Conservation (phyloP, 2,888 invertebrate genomes). For the Seira sanloemensis region DNA sequence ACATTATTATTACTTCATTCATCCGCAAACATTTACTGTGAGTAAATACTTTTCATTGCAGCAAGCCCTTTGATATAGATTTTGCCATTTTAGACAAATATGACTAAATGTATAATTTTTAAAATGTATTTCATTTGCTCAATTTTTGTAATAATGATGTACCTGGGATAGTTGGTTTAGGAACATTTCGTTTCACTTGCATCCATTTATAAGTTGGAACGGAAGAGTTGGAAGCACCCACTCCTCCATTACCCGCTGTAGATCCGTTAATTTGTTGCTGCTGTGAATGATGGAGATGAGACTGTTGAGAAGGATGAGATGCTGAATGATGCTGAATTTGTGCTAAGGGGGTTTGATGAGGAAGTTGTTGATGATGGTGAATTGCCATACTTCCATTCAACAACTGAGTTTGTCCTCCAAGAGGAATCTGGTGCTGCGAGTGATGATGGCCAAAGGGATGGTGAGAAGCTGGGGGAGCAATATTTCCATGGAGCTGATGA, state of each 20-base stretch:
- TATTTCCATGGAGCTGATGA: slow-evolving; percentile 57
- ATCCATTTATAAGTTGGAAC: slow-evolving; percentile 97
- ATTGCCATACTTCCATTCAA: slow-evolving; percentile 60
- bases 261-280: slow-evolving; percentile 61
- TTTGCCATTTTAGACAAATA: too few species aligned
- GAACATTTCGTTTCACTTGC: slow-evolving; percentile 97
- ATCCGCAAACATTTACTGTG: too few species aligned
- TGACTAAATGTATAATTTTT: too few species aligned
- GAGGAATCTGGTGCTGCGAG: slow-evolving; percentile 57
- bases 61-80: too few species aligned
- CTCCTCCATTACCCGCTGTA: slow-evolving; percentile 49
- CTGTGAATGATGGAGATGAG: slow-evolving; percentile 73
- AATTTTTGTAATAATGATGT: not conserved
- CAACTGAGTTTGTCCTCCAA: slow-evolving; percentile 51
- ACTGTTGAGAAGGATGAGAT: slow-evolving; percentile 64
- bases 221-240: slow-evolving; percentile 53
- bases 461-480: slow-evolving; percentile 47
- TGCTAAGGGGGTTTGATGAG: slow-evolving; percentile 67
- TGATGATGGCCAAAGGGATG: slow-evolving; percentile 57
- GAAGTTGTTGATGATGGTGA: slow-evolving; percentile 65
- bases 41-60: too few species aligned
- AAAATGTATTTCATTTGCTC: not conserved
- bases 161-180: slow-evolving; percentile 85
- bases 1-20: not conserved
- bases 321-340: slow-evolving; percentile 66